Evolutionary conservation across 1,140 invertebrate species (phyloP).

Genomic region (Drosophila bifasciata): DNA sequence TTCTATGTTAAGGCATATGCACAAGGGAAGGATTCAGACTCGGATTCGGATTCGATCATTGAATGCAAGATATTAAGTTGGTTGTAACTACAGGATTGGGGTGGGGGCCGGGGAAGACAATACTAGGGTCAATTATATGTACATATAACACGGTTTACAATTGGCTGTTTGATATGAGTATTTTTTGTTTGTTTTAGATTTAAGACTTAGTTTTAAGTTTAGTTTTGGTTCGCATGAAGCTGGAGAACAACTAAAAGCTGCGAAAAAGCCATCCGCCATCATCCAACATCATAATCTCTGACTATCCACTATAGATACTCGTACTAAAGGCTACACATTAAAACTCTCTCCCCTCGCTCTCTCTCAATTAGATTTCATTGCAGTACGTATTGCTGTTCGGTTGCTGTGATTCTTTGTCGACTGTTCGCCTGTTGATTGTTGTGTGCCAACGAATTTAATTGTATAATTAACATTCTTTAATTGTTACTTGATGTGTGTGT

Average conservation of each 20-base stretch:
- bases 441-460: conserved; percentile 34
- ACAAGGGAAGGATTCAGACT: conserved; percentile 66
- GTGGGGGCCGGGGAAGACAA: conserved; percentile 49
- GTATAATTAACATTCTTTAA: conserved; percentile 33
- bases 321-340: conserved; percentile 36
- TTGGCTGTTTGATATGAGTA: conserved; percentile 63
- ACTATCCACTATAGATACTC: conserved; percentile 32
- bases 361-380: conserved; percentile 64
- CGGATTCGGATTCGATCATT: conserved; percentile 13
- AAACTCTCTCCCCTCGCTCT: conserved; percentile 29
- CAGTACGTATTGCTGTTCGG: conserved; percentile 69
- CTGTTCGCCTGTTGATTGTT: conserved; percentile 37
- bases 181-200: conserved; percentile 11
- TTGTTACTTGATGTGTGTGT: conserved; percentile 7
- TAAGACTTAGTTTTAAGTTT: conserved; percentile 10
- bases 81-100: conserved; percentile 34
- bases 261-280: not conserved
- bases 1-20: conserved; percentile 62
- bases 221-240: conserved; percentile 35
- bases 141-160: conserved; percentile 45
- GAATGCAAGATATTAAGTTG: conserved; percentile 37
- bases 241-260: conserved; percentile 24
- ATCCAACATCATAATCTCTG: conserved; percentile 21
- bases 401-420: conserved; percentile 14
- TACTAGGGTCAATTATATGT: conserved; percentile 51